Evolutionary conservation across 2,113 vertebrate species (phyloP).

Genomic region (Eudorcas thomsonii): DNA sequence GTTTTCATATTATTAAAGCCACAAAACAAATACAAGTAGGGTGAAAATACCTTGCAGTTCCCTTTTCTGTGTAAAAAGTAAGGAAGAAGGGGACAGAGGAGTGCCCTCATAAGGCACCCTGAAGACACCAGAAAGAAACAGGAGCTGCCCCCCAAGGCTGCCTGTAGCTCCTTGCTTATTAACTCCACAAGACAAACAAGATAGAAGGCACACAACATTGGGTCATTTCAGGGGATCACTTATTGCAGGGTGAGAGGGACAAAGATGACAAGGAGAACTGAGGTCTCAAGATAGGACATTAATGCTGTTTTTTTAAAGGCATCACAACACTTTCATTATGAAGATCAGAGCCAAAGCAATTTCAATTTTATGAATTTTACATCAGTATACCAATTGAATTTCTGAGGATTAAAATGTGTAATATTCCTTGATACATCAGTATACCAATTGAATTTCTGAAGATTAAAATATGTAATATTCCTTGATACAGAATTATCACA

Average conservation of each 20-base stretch:
- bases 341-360: background rate
- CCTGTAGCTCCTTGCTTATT: background rate
- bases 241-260: background rate
- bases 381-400: background rate
- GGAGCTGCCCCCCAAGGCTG: background rate
- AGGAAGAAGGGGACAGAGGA: background rate
- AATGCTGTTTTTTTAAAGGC: background rate
- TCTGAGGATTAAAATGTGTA: background rate
- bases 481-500: background rate
- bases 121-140: background rate
- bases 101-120: background rate
- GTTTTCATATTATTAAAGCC: constrained; percentile 15
- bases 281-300: background rate
- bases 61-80: background rate
- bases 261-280: background rate
- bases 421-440: background rate
- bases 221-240: background rate
- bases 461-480: background rate
- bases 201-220: background rate
- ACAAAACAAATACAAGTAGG: background rate
- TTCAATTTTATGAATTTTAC: constrained; percentile 3
- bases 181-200: background rate
- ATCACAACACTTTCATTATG: background rate
- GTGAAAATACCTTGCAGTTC: background rate
- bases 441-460: background rate